A percentile compares a stretch with the other conserved stretches of the same genome.
Conservation (phyloP, 2,888 invertebrate genomes). For the Adineta ricciae region DNA sequence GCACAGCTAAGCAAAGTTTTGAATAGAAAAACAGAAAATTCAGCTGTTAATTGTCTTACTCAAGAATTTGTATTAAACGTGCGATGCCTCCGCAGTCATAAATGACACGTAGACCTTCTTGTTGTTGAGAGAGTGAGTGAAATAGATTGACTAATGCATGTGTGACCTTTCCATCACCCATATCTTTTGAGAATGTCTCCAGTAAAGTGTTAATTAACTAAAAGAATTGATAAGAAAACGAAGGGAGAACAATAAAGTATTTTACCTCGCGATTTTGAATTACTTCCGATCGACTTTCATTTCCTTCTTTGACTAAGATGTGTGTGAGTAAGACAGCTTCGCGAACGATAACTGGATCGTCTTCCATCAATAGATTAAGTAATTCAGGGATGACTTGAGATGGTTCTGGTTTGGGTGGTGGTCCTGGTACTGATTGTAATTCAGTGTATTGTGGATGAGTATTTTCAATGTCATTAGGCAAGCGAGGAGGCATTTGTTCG, state of each 20-base stretch:
- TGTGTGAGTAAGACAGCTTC: not conserved
- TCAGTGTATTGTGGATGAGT: not conserved
- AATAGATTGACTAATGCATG: not conserved
- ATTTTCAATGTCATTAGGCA: not conserved
- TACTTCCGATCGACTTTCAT: not conserved
- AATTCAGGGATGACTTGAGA: not conserved
- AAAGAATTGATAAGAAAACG: not conserved
- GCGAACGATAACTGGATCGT: not conserved
- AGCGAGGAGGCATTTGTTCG: not conserved
- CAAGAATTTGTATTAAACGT: slow-evolving; percentile 21
- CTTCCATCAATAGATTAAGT: not conserved
- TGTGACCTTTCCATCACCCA: not conserved
- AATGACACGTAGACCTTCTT: slow-evolving; percentile 23
- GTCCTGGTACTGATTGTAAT: not conserved
- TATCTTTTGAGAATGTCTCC: not conserved
- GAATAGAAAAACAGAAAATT: not conserved
- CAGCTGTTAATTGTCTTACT: not conserved
- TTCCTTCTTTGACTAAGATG: not conserved
- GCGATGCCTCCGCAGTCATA: slow-evolving; percentile 27
- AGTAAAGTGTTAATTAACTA: not conserved
- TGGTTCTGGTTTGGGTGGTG: not conserved
- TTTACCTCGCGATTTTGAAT: slow-evolving; percentile 11
- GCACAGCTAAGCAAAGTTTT: not conserved
- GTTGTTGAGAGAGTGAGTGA: not conserved
- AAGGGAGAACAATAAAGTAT: too few relatives aligned